phyloP scores from a whole-genome alignment of 1,140 invertebrate species.

The Drosophila kohkoa region DNA sequence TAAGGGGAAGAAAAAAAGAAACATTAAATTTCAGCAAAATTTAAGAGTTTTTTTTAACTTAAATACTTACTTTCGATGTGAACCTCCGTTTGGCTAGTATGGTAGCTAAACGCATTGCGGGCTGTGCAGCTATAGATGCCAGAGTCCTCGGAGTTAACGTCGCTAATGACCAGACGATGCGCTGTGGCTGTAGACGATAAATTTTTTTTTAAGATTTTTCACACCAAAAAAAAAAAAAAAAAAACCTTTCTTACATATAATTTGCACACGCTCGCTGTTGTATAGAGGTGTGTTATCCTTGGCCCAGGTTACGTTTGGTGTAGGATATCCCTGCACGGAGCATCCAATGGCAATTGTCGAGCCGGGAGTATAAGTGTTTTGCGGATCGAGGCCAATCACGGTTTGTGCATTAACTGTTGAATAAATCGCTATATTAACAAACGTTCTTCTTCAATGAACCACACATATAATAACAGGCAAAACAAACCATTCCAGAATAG shows the following conservation, averaged over 20 bases:
- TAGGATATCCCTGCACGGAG: conserved; percentile 91
- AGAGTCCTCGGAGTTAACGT: conserved; percentile 88
- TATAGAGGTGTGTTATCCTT: conserved; percentile 88
- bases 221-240: too few species aligned
- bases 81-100: conserved; percentile 88
- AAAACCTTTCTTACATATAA: conserved; percentile 54
- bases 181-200: conserved; percentile 84
- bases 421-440: not conserved
- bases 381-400: conserved; percentile 86
- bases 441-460: not conserved
- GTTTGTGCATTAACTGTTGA: conserved; percentile 87
- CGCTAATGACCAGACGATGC: conserved; percentile 88
- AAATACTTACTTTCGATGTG: conserved; percentile 88
- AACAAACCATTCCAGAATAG: conserved; percentile 22
- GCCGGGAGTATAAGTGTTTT: conserved; percentile 87
- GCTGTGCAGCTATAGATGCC: conserved; percentile 93
- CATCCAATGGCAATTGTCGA: conserved; percentile 90
- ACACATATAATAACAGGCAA: not conserved
- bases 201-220: too few species aligned
- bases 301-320: conserved; percentile 91
- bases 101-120: conserved; percentile 88
- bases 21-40: not conserved
- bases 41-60: fast-evolving
- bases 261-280: conserved; percentile 67
- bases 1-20: conserved; percentile 77